These are phyloP conservation scores for Etheostoma perlongum DNA, from an alignment of 2,797 vertebrate genomes.

Conservation along the genomic window DNA sequence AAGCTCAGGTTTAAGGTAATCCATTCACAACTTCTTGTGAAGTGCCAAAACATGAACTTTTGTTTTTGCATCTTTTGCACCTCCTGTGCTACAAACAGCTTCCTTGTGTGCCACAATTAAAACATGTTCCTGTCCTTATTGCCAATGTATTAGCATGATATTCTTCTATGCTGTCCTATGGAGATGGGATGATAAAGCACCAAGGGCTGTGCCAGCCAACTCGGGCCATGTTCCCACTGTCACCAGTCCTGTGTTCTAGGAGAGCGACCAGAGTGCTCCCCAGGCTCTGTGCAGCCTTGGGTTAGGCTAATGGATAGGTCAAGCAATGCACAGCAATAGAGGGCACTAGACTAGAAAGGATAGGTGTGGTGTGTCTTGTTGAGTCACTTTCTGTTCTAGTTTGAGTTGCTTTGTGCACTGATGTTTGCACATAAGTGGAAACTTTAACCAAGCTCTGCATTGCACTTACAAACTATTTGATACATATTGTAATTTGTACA, in stretches of 20 bases:
- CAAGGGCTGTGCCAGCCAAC: slow-evolving; percentile 58
- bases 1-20: slow-evolving; percentile 56
- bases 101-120: slow-evolving; percentile 42
- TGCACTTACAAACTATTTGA: slow-evolving; percentile 83
- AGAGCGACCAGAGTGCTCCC: slow-evolving; percentile 27
- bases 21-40: slow-evolving; percentile 45
- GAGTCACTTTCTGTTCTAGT: slow-evolving; percentile 51
- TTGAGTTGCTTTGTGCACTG: slow-evolving; percentile 67
- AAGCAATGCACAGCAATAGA: slow-evolving; percentile 48
- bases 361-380: slow-evolving; percentile 37
- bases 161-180: slow-evolving; percentile 45
- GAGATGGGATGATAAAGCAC: slow-evolving; percentile 47
- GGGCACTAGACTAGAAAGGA: slow-evolving; percentile 8
- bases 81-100: slow-evolving; percentile 5
- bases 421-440: slow-evolving; percentile 70
- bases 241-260: slow-evolving; percentile 37
- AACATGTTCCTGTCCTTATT: slow-evolving; percentile 11
- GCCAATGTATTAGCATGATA: slow-evolving; percentile 26
- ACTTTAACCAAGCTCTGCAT: slow-evolving; percentile 72
- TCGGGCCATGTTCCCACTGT: slow-evolving; percentile 53
- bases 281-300: slow-evolving; percentile 12
- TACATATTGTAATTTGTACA: slow-evolving; percentile 77
- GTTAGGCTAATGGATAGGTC: slow-evolving; percentile 3
- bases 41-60: slow-evolving; percentile 59
- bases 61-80: background rate